Base-by-base conservation (phyloP, 2,113 vertebrate species). In the Ptilorrhoa leucosticta region DNA sequence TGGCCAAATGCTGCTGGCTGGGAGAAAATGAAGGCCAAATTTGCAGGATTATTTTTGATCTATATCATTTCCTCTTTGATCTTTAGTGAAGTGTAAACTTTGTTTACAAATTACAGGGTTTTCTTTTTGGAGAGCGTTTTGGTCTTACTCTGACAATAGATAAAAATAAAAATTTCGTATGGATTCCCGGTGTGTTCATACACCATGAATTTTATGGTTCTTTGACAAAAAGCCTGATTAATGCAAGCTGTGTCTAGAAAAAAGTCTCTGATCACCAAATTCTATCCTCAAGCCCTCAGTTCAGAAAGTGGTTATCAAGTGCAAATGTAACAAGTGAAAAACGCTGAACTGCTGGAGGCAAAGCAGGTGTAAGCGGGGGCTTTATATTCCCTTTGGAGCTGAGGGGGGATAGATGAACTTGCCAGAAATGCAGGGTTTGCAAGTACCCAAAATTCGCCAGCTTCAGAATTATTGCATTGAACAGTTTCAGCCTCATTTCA, bases 101-200 rank as follows among this genome's bases (percentile, higher is more conserved):
- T 73, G 65, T 95, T 97, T 93, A 90, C 68, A 92, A 86, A 54
- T 93, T 42, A 56, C 4, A 3, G 40, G 50, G 7, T 19, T 90
- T 91, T 79, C 14, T 70, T 93, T 92, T 75, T 71, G 68, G 93
- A 91, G 79, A 94, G 42, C 4, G 0, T 92, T 92, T 90, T 73
- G 75, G 40, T 85, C 69, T 75, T 57, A 42, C 47, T 81, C 70
- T 50, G 64, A 79, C 65, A 85, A 50, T 30, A 68, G 66, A 76
- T 56, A 71, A 60, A 27, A 94, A 89, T 90, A 95, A 95, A 96
- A 90, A 57, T 42, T 86, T 73, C 2, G 17, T 83, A 83, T 84
- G 81, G 65, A 75, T 79, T 94, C 88, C 45, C 70, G 63, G 53
- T 89, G 57, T 68, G 83, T 93, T 96, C 88, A 81, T 86, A 90